These are phyloP conservation scores for Xenopus petersii DNA, from an alignment of 2,797 vertebrate species.

Conservation along the genomic window DNA sequence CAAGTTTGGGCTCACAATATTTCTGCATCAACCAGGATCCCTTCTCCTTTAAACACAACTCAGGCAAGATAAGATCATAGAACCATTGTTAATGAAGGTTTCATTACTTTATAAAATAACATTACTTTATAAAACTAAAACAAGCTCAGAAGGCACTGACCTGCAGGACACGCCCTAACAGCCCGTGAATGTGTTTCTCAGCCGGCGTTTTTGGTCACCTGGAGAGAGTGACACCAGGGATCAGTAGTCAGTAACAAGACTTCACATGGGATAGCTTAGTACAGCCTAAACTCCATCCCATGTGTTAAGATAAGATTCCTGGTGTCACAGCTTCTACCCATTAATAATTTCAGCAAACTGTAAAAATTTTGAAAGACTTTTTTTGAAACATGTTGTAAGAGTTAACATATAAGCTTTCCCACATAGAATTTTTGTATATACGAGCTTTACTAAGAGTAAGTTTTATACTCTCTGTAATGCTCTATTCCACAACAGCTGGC, in stretches of 20 bases:
- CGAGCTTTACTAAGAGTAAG: constrained; percentile 74
- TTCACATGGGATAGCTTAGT: constrained; percentile 80
- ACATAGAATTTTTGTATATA: constrained; percentile 5
- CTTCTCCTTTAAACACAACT: too few species aligned
- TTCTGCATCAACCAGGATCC: too few species aligned
- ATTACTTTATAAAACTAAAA: too few species aligned
- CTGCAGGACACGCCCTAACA: constrained; percentile 29
- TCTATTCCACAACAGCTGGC: constrained; percentile 72
- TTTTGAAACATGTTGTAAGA: neutral
- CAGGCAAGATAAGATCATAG: too few species aligned
- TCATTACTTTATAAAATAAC: too few species aligned
- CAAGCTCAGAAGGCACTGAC: constrained; percentile 68
- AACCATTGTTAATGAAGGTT: too few species aligned
- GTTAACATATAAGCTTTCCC: neutral
- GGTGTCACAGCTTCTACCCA: constrained; percentile 56
- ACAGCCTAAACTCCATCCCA: constrained; percentile 77
- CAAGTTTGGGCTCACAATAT: too few species aligned
- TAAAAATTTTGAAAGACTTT: neutral
- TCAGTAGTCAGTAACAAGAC: constrained; percentile 75
- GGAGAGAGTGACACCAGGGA: constrained; percentile 87
- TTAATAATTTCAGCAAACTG: too few species aligned
- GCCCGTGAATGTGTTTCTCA: constrained; percentile 81
- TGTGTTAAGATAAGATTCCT: constrained; percentile 75
- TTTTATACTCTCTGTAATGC: constrained; percentile 68
- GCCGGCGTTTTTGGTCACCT: constrained; percentile 86